phyloP scores from a whole-genome alignment of 2,797 vertebrate genomes.

The Uromys caudimaculatus region DNA sequence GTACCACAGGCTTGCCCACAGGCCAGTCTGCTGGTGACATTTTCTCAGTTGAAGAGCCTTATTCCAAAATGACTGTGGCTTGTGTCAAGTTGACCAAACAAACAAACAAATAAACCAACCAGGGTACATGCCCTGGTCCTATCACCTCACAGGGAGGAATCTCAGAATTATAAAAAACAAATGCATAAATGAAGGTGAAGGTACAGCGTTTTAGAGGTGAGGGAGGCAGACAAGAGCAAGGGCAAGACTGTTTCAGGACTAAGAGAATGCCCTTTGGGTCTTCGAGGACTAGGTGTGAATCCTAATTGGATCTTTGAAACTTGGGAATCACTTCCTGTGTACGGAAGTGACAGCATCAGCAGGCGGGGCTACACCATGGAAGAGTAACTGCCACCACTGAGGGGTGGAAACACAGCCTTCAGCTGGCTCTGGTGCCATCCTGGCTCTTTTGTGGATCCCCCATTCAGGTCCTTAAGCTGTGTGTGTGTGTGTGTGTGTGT shows the following conservation, averaged over 20 bases:
- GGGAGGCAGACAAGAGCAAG: neutral
- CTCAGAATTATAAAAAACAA: neutral
- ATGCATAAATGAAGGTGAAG: neutral
- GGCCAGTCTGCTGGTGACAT: neutral
- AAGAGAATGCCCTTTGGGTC: neutral
- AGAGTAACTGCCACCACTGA: neutral
- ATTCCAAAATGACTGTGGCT: neutral
- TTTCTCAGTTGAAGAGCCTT: neutral
- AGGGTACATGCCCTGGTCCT: neutral
- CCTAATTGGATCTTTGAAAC: neutral
- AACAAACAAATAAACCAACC: too few species aligned
- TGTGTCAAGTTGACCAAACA: neutral
- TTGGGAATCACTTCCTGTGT: neutral
- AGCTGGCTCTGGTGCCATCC: neutral
- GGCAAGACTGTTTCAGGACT: neutral
- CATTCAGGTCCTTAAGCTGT: neutral
- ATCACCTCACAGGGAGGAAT: neutral
- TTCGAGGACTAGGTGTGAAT: neutral
- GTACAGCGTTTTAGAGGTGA: neutral
- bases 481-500: neutral
- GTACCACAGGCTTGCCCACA: neutral
- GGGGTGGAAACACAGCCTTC: neutral
- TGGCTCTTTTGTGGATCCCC: neutral
- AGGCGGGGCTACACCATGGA: neutral
- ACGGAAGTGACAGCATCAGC: neutral